phyloP scores from a whole-genome alignment of 35 echinoderm and acorn worm species.

The Apostichopus japonicus region DNA sequence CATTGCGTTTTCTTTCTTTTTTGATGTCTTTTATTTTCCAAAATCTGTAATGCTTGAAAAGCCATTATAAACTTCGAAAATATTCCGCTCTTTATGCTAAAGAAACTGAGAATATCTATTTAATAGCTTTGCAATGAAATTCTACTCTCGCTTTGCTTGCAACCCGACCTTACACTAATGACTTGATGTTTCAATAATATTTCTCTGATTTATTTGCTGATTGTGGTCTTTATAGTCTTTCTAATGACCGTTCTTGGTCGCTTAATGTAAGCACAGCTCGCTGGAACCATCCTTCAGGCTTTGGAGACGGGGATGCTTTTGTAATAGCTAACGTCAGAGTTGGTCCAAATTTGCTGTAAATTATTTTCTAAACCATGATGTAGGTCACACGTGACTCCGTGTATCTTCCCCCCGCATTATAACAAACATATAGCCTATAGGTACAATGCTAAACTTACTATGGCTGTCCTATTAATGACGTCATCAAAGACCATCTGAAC shows the following conservation, averaged over 20 bases:
- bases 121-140: background rate
- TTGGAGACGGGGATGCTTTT: background rate
- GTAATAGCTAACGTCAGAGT: background rate
- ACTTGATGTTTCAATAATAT: slow-evolving; percentile 2
- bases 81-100: too few relatives aligned
- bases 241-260: background rate
- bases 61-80: too few relatives aligned
- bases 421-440: too few relatives aligned
- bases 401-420: too few relatives aligned
- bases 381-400: background rate
- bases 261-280: background rate
- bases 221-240: background rate
- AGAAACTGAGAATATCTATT: too few relatives aligned
- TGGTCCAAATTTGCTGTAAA: background rate
- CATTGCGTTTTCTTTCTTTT: too few relatives aligned
- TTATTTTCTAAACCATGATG: background rate
- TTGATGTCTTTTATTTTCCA: too few relatives aligned
- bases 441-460: too few relatives aligned
- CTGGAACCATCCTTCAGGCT: background rate
- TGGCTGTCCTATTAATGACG: too few relatives aligned
- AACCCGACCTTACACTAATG: slow-evolving; percentile 13
- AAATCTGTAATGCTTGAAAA: too few relatives aligned
- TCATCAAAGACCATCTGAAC: too few relatives aligned
- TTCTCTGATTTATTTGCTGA: slow-evolving; percentile 11
- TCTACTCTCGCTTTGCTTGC: background rate